A percentile compares a stretch with the other conserved stretches of the same genome.
Evolutionary conservation across 37 sponge, comb jelly and placozoan species (phyloP).

Genomic region (Lycopodina hypogea): DNA sequence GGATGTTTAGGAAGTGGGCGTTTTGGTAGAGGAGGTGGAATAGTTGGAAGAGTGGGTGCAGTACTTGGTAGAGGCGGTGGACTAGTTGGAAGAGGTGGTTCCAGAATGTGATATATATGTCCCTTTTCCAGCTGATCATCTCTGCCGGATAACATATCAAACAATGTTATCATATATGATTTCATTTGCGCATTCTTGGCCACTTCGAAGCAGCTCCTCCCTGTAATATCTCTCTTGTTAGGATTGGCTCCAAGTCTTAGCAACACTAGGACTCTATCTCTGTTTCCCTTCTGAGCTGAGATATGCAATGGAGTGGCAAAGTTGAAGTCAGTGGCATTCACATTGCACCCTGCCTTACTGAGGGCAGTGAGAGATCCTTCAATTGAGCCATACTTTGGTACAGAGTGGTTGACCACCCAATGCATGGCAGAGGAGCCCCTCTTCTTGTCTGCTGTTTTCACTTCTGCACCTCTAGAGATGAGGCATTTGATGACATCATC

Average conservation of each 20-base stretch:
- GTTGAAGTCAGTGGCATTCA: conserved; percentile 61
- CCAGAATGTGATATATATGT: conserved; percentile 1
- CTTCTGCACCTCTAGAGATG: conserved; percentile 42
- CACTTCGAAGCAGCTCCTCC: conserved; percentile 36
- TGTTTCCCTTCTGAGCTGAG: conserved; percentile 57
- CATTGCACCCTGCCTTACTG: conserved; percentile 38
- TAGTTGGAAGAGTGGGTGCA: no score
- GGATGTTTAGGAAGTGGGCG: not conserved
- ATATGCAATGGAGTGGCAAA: conserved; percentile 65
- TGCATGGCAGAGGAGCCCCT: conserved; percentile 64
- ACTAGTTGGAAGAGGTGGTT: not conserved
- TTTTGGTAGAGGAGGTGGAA: no score
- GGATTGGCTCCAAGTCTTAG: conserved; percentile 64
- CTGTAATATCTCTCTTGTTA: conserved; percentile 34
- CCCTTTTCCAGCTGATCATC: not conserved
- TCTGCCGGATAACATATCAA: not conserved
- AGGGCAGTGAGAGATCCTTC: conserved; percentile 39
- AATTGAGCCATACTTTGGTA: conserved; percentile 16
- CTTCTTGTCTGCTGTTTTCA: conserved; percentile 47
- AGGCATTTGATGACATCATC: conserved; percentile 40
- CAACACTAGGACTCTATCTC: conserved; percentile 21
- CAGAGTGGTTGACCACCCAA: conserved; percentile 60
- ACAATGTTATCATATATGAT: not conserved
- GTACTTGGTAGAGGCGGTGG: not conserved
- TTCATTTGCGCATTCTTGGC: conserved; percentile 36